Evolutionary conservation across 2,113 vertebrate genomes (phyloP), one percentile per base, ranked within the genome.

Genomic region (Chascanopsetta lugubris): DNA sequence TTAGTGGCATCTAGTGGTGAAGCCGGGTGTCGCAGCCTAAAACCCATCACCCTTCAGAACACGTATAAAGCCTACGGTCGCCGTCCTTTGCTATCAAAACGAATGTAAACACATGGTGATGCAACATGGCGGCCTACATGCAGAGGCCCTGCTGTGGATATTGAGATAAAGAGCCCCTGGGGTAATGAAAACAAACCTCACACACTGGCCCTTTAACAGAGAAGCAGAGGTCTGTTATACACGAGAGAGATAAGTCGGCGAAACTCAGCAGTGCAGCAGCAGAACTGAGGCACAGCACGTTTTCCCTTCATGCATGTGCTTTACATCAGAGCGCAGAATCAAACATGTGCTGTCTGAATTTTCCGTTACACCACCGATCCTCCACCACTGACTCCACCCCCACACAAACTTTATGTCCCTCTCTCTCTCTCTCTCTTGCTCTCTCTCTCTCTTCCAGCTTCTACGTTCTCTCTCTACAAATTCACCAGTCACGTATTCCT

Each of bases 281-380:
- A 47, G 20, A 45, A 53, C 18, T 32, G 57, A 70, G 22, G 58
- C 54, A n/a, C 36, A 22, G 7, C 48, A n/a, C 54, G 56, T 17
- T 55, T 50, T 20, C 36, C 22, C 54, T 57, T 40, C 30, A 66
- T 77, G 49, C 68, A 74, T 77, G 79, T 75, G 75, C 72, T 76
- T 71, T 67, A 30, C 3, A 76, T 77, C 54, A 63, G 51, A 11
- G 38, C 47, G 29, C 0, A 7, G 24, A 24, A 30, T 72, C 13
- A 27, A 65, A 17, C 46, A 49, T 66, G 67, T 49, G 70, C 72
- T 77, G 43, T 36, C 10, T 25, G 55, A 61, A 13, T 70, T 75
- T 61, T 69, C 62, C 29, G 61, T 82, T 72, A 71, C 25, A 78
- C 77, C 75, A 77, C 71, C 85, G 57, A 65, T 48, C 51, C 20